Evolutionary conservation across 2,113 vertebrate species (phyloP).

Genomic region (Neomonachus schauinslandi): DNA sequence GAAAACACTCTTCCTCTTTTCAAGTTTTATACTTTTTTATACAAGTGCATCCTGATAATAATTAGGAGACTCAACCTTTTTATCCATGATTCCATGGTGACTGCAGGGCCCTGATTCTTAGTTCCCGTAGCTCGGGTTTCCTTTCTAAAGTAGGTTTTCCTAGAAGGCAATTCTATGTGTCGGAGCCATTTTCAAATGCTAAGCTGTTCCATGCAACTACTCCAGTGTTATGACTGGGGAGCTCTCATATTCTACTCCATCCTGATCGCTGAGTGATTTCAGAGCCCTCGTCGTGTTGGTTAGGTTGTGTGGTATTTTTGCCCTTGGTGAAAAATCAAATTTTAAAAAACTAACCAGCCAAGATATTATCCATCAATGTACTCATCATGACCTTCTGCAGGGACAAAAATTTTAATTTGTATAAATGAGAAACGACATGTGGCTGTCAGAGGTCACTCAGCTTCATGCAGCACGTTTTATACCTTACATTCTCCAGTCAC

Average conservation of each 20-base stretch:
- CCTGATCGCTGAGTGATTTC: not conserved
- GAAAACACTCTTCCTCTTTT: not conserved
- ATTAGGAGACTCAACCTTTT: not conserved
- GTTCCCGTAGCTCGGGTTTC: not conserved
- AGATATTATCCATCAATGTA: not conserved
- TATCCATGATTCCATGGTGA: accelerated
- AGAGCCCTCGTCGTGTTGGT: not conserved
- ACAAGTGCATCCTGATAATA: not conserved
- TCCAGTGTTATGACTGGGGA: not conserved
- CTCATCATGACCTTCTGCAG: not conserved
- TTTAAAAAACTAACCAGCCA: not conserved
- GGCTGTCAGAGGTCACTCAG: not conserved
- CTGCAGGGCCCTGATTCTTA: not conserved
- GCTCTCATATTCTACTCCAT: not conserved
- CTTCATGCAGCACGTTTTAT: accelerated
- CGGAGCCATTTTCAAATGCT: not conserved
- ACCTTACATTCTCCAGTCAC: not conserved
- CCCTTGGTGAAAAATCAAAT: not conserved
- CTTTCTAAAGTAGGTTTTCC: not conserved
- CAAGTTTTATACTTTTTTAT: not conserved
- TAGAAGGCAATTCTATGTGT: not conserved
- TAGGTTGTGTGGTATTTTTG: not conserved
- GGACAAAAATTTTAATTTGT: not conserved
- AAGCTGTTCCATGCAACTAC: not conserved
- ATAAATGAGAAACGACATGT: not conserved